These are phyloP conservation scores for Catharus minimus DNA, from an alignment of 2,113 vertebrate species.

Conservation along the genomic window DNA sequence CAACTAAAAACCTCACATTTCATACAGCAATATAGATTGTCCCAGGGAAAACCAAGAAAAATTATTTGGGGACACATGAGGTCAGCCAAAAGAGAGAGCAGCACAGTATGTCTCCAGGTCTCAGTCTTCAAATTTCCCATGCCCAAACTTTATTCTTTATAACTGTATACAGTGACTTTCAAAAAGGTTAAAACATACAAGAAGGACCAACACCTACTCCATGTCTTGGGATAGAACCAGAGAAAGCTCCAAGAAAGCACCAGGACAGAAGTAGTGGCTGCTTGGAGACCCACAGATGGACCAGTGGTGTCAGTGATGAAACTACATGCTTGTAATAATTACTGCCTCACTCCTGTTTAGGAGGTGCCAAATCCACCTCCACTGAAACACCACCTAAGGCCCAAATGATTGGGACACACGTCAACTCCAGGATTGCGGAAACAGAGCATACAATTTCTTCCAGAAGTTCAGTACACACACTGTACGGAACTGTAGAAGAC, in stretches of 20 bases:
- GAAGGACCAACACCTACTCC: background rate
- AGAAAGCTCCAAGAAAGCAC: background rate
- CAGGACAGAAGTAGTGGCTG: background rate
- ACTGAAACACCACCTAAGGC: background rate
- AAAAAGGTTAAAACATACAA: background rate
- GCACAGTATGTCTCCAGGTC: background rate
- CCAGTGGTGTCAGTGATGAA: background rate
- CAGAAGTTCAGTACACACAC: background rate
- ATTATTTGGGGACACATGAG: background rate
- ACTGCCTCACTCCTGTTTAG: background rate
- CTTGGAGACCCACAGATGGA: background rate
- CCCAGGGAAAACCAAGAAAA: background rate
- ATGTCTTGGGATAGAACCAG: background rate
- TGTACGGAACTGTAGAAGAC: background rate
- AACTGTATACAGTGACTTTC: background rate
- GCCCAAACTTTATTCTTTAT: background rate
- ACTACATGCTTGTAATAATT: fast-evolving
- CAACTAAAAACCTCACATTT: background rate
- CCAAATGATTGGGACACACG: background rate
- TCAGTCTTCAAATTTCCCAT: background rate
- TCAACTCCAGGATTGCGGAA: background rate
- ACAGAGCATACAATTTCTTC: background rate
- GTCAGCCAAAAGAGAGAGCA: background rate
- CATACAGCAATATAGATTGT: background rate
- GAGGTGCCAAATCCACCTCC: background rate